Evolutionary conservation across 2,888 invertebrate species (phyloP), one percentile per base, ranked within the genome.

Genomic region (Rhagonycha fulva): DNA sequence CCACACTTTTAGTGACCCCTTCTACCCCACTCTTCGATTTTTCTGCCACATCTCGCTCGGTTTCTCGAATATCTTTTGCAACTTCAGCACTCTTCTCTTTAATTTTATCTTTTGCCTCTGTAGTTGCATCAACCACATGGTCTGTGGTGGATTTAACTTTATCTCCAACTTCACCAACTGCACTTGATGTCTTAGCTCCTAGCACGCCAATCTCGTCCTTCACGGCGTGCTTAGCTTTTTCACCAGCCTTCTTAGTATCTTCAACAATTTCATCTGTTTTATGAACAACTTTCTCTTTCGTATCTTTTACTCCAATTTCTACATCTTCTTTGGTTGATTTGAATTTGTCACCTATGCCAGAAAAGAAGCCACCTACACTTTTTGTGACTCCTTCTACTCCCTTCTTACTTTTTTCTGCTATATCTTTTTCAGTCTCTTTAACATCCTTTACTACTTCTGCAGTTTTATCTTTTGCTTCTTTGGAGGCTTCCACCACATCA

Each of bases 1-100:
- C 77, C 24, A 75, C 71, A 68, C 78, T 79, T 14, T 63, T 71
- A 47, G 73, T 68, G 12, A 71, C 84, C 5, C 80, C 79, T 0
- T 66, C 71, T n/a, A 71, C 24, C 11, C 69, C 77, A 3, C 78
- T 76, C 68, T 80, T 80, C 1, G 73, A 74, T 19, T 75, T 75
- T 62, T 76, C 28, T 11, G 70, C 67, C n/a, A 63, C 63, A 14
- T 80, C 80, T 75, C 80, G 71, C 30, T 71, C 68, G 61, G 69
- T 5, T 62, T 78, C 74, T 23, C 72, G 67, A 67, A 78, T 70
- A 30, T 71, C 74, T 63, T 78, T 76, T 19, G 76, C 74, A 19
- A 68, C 47, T 28, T 71, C 74, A 61, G 75, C 70, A n/a, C 68
- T 14, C 19, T 67, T 82, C 75, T 84, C 83, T 69, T 83, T 84